Evolutionary conservation across 2,113 vertebrate species (phyloP).

Genomic region (Phylloscopus whistleri): DNA sequence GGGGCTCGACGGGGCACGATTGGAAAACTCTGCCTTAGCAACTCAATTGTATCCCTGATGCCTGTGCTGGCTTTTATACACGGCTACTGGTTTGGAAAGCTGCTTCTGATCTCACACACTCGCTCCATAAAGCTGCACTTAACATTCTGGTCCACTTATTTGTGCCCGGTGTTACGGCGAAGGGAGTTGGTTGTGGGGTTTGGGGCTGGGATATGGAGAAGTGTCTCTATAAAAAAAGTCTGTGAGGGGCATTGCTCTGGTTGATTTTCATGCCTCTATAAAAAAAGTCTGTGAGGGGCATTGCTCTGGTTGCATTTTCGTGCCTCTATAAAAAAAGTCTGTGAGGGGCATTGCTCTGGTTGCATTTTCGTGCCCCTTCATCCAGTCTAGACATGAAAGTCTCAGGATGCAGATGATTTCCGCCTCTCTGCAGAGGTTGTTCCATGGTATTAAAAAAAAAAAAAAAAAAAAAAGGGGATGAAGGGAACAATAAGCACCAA

Average conservation of each 20-base stretch:
- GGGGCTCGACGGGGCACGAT: background rate
- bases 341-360: background rate
- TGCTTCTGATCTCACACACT: background rate
- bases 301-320: too few species aligned
- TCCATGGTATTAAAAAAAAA: background rate
- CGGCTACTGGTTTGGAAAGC: constrained; percentile 19
- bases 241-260: too few species aligned
- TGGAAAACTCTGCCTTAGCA: constrained; percentile 48
- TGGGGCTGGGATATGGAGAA: background rate
- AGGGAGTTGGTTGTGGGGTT: background rate
- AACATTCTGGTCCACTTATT: background rate
- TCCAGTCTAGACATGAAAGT: background rate
- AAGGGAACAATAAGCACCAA: constrained; percentile 24
- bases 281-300: too few species aligned
- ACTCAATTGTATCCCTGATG: constrained; percentile 29
- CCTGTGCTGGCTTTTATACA: background rate
- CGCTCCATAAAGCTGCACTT: background rate
- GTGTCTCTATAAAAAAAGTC: background rate
- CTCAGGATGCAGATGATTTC: constrained; percentile 17
- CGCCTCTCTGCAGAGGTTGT: background rate
- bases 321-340: too few species aligned
- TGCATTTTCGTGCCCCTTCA: background rate
- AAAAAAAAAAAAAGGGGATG: background rate
- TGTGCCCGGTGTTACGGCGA: fast-evolving
- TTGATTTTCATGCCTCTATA: too few species aligned